Base-by-base conservation (phyloP, 2,888 invertebrate species). In the Rhagium mordax region DNA sequence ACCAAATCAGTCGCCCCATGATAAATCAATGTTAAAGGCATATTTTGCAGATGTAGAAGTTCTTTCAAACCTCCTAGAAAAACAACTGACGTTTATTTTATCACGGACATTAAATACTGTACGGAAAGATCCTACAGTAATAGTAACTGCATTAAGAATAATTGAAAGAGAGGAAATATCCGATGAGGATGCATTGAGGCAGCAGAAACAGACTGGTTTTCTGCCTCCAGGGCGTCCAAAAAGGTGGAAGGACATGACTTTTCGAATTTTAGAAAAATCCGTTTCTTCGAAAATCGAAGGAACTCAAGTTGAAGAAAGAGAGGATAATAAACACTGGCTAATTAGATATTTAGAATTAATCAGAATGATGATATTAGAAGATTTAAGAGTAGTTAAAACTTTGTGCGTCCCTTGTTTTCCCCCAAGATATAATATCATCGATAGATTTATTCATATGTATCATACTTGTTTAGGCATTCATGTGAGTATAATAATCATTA, bases 141-240 rank as follows among this genome's bases (percentile, higher is more conserved):
- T 99, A 80, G 99, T 99, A 0, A 98, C 98, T 6, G 98, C 97
- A 0, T 87, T 99, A 47, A 91, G 99, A 78, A 98, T 99, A 69
- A 96, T 99, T 82, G 99, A 99, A 87, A 90, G 99, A 68, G 99
- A 99, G 87, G 98, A 99, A 85, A 96, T 96, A 88, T 94, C 96
- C 33, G 99, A 99, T 89, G 92, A 93, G 81, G 94, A 95, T 88
- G 96, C 97, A 8, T 83, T 94, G 76, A 87, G 94, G 89, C 92
- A 95, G 85, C 91, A 93, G 81, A 92, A 91, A 76, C 93, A 94
- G 81, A 95, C 95, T 2, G 96, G 96, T 0, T 99, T 98, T 85
- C 90, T 97, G 88, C 96, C 99, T 0, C 98, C 98, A 0, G 98
- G 97, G 0, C 91, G 99, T 47, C 99, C 98, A 0, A 98, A 99